phyloP scores from a whole-genome alignment of 2,797 vertebrate genomes.

The Poliocrania exsul region DNA sequence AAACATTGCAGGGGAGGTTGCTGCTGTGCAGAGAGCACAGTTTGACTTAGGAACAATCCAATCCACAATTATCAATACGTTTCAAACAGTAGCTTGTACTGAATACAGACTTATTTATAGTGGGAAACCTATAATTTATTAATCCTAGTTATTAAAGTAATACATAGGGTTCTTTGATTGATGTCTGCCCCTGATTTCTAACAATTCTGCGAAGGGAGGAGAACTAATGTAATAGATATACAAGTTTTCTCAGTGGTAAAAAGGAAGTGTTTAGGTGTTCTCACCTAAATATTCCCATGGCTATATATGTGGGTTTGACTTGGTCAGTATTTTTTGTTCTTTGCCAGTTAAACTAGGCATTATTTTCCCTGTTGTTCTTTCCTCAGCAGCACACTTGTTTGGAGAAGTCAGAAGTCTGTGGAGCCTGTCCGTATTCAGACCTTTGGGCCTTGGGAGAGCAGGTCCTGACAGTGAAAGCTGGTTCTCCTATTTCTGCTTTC shows the following conservation, averaged over 20 bases:
- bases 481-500: neutral
- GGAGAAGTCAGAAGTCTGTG: neutral
- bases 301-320: neutral
- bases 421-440: neutral
- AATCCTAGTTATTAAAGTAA: slow-evolving; percentile 51
- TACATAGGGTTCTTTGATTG: slow-evolving; percentile 27
- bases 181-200: neutral
- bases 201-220: neutral
- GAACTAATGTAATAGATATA: neutral
- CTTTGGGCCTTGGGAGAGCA: neutral
- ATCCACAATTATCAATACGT: neutral
- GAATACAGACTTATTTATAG: neutral
- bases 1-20: neutral
- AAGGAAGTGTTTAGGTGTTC: neutral
- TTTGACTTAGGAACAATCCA: slow-evolving; percentile 27
- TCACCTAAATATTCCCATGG: neutral
- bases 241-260: neutral
- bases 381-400: neutral
- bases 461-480: neutral
- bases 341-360: neutral
- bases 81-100: slow-evolving; percentile 26
- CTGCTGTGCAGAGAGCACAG: neutral
- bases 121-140: slow-evolving; percentile 53
- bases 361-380: neutral
- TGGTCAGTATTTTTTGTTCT: neutral